Evolutionary conservation across 1,140 invertebrate genomes (phyloP), one percentile per base, ranked within the genome.

Genomic region (Drosophila rufa): DNA sequence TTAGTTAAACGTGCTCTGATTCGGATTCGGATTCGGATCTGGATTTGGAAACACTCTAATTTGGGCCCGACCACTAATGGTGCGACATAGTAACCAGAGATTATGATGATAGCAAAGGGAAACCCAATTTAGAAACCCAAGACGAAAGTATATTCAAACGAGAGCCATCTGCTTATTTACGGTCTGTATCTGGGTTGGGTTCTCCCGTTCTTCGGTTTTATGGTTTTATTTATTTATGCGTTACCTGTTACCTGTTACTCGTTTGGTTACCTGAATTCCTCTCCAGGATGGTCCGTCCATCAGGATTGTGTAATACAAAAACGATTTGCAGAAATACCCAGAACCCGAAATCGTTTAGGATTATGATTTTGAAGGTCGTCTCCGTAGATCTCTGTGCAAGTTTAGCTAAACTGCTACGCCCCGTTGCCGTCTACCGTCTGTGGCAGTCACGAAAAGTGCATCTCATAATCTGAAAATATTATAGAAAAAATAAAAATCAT

Each of bases 401-500:
- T 12, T 8, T 11, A 42, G 40, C 40, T n/a, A 22, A 22, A 22
- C 19, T 22, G 40, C 46, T 4, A 27, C 25, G 25, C 36, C 15
- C 36, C 40, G 25, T 17, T 45, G 43, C 43, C 9, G 58, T 22
- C 19, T 22, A 22, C 12, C 42, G 8, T 27, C 25, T 27, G 25
- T 33, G 6, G 27, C 30, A 50, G 61, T 68, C 67, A 69, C 67
- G 67, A 73, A 73, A 69, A 71, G 57, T 57, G 43, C 51, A 60
- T 60, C 70, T 73, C 70, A 74, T 73, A 74, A 74, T 60, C 70
- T 74, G 38, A 45, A 73, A 71, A 73, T 45, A 73, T 51, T 60
- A 73, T 62, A 48, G 43, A 67, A 36, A 73, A 73, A 58, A 30
- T 53, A 50, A 70, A 59, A 77, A 79, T 79, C 76, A 79, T 79